Base-by-base conservation (phyloP, 2,113 vertebrate genomes). In the Coreoperca whiteheadi region DNA sequence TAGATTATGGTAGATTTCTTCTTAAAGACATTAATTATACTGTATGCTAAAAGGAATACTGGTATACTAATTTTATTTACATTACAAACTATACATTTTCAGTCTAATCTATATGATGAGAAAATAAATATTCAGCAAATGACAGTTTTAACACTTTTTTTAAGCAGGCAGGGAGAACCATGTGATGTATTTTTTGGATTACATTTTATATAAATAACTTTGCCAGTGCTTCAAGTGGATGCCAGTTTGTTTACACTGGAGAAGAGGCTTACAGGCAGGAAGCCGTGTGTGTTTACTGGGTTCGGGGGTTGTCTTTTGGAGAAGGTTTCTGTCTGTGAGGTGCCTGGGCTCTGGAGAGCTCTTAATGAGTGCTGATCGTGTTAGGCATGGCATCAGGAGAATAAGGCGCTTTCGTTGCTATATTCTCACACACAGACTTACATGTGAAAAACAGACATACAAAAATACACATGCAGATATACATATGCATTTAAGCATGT, bases 331-430 rank as follows among this genome's bases (percentile, higher is more conserved):
- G 78, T 90, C 82, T 93, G 87, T 84, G 85, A 84, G 84, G 81
- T 80, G 88, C 87, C 73, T 21, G 56, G 82, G 86, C 90, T 89
- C 88, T 88, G 76, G 86, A 90, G 83, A 88, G 83, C 87, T 90
- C 73, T 81, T 92, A 92, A 92, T 94, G 78, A 92, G 79, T 14
- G 68, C 83, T 94, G 91, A 93, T 94, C 89, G 77, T 64, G 85
- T 92, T 88, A 89, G 90, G 67, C 81, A 83, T 82, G 87, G 77
- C 65, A 74, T 84, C 83, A 46, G 72, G 64, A 82, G 60, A 76
- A 82, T 85, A 89, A 77, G 18, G 48, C 34, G 8, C 65, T 67
- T 83, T 64, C 18, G 8, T 57, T 71, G 68, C 74, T 72, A 54
- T 78, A 63, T 74, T 75, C 74, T 51, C 48, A 68, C 46, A 73